Evolutionary conservation across 2,113 vertebrate genomes (phyloP).

Genomic region (Xyliphius kryptos): DNA sequence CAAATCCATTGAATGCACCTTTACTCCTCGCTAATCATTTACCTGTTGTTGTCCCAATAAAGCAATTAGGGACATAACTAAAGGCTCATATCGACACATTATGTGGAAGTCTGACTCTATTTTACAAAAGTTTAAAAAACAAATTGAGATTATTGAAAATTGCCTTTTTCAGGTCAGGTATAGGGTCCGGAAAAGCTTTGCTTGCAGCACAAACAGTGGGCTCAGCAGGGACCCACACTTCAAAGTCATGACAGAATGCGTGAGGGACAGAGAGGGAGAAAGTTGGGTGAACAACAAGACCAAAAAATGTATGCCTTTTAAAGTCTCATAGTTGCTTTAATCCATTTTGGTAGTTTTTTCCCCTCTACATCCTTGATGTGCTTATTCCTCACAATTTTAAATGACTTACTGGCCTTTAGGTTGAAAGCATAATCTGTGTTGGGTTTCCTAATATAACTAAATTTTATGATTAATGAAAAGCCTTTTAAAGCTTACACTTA

Average conservation of each 20-base stretch:
- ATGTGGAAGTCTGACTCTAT: conserved; percentile 22
- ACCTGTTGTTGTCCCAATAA: conserved; percentile 13
- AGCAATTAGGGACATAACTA: conserved; percentile 13
- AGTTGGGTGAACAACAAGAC: conserved; percentile 8
- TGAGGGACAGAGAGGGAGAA: conserved; percentile 17
- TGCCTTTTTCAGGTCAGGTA: conserved; percentile 34
- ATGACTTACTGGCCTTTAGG: neutral
- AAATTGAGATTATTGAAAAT: conserved; percentile 34
- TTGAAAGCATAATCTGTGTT: neutral
- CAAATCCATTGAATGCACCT: conserved; percentile 6
- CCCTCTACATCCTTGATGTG: neutral
- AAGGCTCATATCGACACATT: conserved; percentile 27
- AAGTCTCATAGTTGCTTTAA: conserved; percentile 3
- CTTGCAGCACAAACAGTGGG: conserved; percentile 34
- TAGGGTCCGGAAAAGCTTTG: conserved; percentile 41
- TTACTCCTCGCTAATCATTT: conserved; percentile 16
- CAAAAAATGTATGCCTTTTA: conserved; percentile 10
- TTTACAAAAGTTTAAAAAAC: conserved; percentile 6
- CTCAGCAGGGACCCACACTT: conserved; percentile 37
- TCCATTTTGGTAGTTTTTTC: conserved; percentile 11
- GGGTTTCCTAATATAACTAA: neutral
- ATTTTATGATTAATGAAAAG: too few relatives aligned
- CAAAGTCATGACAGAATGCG: conserved; percentile 41
- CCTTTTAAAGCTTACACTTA: too few relatives aligned
- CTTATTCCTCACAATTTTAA: neutral